Percentiles rank a stretch among this genome's conserved stretches.
Conservation (phyloP, 1,140 invertebrate species). For the Notospermus geniculatus region DNA sequence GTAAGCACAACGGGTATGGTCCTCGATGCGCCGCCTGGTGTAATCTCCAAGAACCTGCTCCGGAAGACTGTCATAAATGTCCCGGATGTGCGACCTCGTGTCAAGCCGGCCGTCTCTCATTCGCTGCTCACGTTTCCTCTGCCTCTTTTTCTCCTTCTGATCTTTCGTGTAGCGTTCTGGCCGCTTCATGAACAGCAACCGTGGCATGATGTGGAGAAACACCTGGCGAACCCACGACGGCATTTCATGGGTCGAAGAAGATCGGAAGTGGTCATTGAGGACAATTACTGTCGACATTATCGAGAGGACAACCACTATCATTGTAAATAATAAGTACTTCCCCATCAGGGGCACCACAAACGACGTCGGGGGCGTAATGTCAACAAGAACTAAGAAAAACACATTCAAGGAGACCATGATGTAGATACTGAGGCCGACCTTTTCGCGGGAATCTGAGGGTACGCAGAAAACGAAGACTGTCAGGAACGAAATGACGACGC, state of each 20-base stretch:
- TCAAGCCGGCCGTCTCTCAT: background rate
- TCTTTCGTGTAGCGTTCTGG: conserved; percentile 21
- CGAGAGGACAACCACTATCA: conserved; percentile 56
- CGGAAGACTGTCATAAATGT: background rate
- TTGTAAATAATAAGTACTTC: conserved; percentile 56
- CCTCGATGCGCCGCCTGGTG: background rate
- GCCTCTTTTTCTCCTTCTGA: background rate
- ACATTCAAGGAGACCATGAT: conserved; percentile 56
- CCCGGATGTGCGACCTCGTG: background rate
- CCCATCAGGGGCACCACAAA: conserved; percentile 54
- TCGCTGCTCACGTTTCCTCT: background rate
- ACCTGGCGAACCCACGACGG: conserved; percentile 51
- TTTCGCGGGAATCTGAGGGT: conserved; percentile 55
- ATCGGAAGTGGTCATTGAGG: conserved; percentile 52
- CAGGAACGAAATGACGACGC: conserved; percentile 57
- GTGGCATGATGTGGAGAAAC: conserved; percentile 54
- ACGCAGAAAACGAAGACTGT: conserved; percentile 58
- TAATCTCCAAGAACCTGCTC: background rate
- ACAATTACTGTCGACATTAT: conserved; percentile 55
- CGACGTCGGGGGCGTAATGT: conserved; percentile 56
- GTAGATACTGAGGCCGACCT: conserved; percentile 55
- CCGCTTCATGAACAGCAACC: conserved; percentile 51
- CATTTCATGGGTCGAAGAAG: conserved; percentile 54
- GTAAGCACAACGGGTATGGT: too few species aligned
- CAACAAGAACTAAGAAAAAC: conserved; percentile 55